Evolutionary conservation across 1,140 invertebrate genomes (phyloP).

Genomic region (Thaumetopoea pityocampa): DNA sequence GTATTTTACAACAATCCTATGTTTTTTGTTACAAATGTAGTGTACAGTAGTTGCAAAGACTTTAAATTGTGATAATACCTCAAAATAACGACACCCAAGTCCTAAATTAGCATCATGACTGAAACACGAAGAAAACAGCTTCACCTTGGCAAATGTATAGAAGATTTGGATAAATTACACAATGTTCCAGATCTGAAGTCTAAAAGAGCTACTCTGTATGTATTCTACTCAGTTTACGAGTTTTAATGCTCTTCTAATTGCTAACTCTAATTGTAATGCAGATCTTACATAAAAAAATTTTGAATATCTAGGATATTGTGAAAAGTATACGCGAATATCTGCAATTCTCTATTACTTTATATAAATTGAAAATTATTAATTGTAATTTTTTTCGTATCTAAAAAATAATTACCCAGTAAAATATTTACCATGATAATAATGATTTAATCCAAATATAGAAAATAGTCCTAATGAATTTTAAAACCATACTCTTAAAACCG

Average conservation of each 20-base stretch:
- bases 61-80: conserved; percentile 21
- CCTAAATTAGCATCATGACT: conserved; percentile 56
- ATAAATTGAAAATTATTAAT: no score
- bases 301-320: no score
- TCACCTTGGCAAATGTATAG: conserved; percentile 71
- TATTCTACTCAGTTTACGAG: conserved; percentile 13
- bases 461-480: no score
- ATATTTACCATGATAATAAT: no score
- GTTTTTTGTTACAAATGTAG: conserved; percentile 54
- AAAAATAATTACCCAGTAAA: conserved; percentile 76
- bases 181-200: conserved; percentile 71
- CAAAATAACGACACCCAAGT: conserved; percentile 18
- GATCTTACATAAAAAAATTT: no score
- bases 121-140: conserved; percentile 72
- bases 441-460: no score
- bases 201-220: conserved; percentile 72
- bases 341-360: no score
- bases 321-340: no score
- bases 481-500: no score
- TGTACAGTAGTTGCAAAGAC: conserved; percentile 29
- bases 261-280: no score
- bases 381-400: conserved; percentile 48
- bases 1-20: conserved; percentile 43
- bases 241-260: no score
- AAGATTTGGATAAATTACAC: conserved; percentile 74